These are phyloP conservation scores for Perccottus glenii DNA, from an alignment of 2,113 vertebrate genomes.

Conservation along the genomic window DNA sequence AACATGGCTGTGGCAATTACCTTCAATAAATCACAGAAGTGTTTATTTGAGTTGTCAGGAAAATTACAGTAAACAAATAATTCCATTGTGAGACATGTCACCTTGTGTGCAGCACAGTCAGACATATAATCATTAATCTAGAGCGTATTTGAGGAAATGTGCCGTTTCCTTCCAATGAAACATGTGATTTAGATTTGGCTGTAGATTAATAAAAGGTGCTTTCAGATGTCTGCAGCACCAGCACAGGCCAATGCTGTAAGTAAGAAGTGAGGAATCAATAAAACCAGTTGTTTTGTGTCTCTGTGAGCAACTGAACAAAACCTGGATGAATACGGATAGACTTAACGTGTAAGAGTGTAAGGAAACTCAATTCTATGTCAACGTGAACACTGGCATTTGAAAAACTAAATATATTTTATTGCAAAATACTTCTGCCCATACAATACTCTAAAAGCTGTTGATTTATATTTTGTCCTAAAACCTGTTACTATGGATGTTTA, in stretches of 20 bases:
- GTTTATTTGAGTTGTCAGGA: slow-evolving; percentile 23
- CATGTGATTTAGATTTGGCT: background rate
- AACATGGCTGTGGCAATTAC: slow-evolving; percentile 23
- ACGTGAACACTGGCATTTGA: too few species aligned
- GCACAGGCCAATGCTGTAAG: slow-evolving; percentile 3
- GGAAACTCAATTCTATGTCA: too few species aligned
- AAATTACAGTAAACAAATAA: slow-evolving; percentile 54
- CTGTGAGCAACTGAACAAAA: slow-evolving; percentile 2
- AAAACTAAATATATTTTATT: too few species aligned
- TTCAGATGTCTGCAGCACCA: background rate
- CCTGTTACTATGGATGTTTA: too few species aligned
- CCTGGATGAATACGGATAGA: background rate
- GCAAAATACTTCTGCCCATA: too few species aligned
- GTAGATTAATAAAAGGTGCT: slow-evolving; percentile 1
- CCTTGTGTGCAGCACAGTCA: background rate
- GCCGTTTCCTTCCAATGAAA: background rate
- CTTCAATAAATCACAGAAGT: slow-evolving; percentile 38
- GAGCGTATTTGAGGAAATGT: background rate
- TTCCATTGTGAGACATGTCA: slow-evolving; percentile 11
- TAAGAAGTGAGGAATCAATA: slow-evolving; percentile 1
- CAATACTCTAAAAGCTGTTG: too few species aligned
- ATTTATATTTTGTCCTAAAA: too few species aligned
- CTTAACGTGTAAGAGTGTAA: too few species aligned
- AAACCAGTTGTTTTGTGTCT: slow-evolving; percentile 1
- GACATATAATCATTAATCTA: slow-evolving; percentile 1